Evolutionary conservation across 1,140 invertebrate species (phyloP), one percentile per base, ranked within the genome.

Genomic region (Neodiprion pinetum): DNA sequence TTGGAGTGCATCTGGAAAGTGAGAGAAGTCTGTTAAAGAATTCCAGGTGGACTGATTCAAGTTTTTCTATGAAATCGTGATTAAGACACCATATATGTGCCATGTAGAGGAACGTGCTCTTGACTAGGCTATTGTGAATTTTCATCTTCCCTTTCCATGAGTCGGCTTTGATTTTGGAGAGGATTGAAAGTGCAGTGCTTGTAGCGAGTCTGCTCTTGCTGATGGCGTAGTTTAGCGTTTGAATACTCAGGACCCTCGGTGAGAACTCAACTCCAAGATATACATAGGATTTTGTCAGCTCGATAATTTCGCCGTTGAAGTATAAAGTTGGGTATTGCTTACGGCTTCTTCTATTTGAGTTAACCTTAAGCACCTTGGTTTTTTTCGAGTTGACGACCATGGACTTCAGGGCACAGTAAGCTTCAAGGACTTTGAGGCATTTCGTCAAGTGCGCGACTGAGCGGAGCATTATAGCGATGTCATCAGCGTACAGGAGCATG

Each of bases 11-110:
- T 65, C 23, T 73, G n/a, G 75, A 69, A 17, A 49, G 70, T 12
- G 9, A 28, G 8, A 69, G 73, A 7, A 68, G 66, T 50, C 53
- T 70, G 17, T 72, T 72, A 53, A 67, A 72, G 48, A 74, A 74
- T 66, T 50, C 49, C 23, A 9, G 17, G 49, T 74, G 67, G 67
- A 66, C 14, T 9, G 47, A 0, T 61, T 72, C 71, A 1, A 75
- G 53, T 50, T 69, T 40, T 3, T 69, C 67, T n/a, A 72, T 50
- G 49, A 48, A 70, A 5, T 49, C n/a, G 17, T 21, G 17, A 21
- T 21, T 21, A 12, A 70, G 40, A 17, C 23, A 23, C 75, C 71
- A 73, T 5, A 70, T 73, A 47, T 73, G 23, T 11, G 75, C 48
- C 21, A 1, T 48, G 11, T 73, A 71, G n/a, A 76, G n/a, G 10